These are phyloP conservation scores for Seriola aureovittata DNA, from an alignment of 2,113 vertebrate genomes.

Conservation along the genomic window DNA sequence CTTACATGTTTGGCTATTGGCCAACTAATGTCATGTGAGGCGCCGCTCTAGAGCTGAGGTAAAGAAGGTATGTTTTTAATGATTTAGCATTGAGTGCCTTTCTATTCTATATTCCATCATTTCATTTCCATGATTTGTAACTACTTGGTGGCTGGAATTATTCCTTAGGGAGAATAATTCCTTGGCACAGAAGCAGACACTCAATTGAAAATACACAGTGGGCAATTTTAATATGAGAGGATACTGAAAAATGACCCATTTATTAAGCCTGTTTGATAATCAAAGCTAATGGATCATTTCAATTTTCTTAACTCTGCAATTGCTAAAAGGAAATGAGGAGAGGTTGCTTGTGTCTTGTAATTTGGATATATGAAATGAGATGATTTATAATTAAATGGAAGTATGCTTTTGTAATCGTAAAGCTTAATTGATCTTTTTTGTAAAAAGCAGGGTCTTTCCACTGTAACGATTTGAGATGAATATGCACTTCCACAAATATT, in stretches of 20 bases:
- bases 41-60: slow-evolving; percentile 60
- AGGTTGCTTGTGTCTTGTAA: slow-evolving; percentile 50
- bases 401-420: slow-evolving; percentile 29
- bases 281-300: slow-evolving; percentile 76
- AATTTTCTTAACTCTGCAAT: slow-evolving; percentile 70
- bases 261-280: slow-evolving; percentile 80
- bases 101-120: slow-evolving; percentile 78
- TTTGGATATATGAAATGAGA: slow-evolving; percentile 60
- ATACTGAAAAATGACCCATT: slow-evolving; percentile 77
- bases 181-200: slow-evolving; percentile 69
- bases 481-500: not conserved
- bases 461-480: slow-evolving; percentile 2
- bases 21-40: slow-evolving; percentile 62
- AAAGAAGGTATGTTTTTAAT: slow-evolving; percentile 77
- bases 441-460: not conserved
- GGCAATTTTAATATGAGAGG: slow-evolving; percentile 79
- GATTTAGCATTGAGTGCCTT: slow-evolving; percentile 77
- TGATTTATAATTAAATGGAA: slow-evolving; percentile 61
- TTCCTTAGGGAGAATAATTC: slow-evolving; percentile 76
- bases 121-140: slow-evolving; percentile 84
- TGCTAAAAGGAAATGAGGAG: slow-evolving; percentile 59
- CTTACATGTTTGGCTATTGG: slow-evolving; percentile 47
- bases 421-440: slow-evolving; percentile 11
- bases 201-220: slow-evolving; percentile 77
- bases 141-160: slow-evolving; percentile 74